These are phyloP conservation scores for Streptopelia turtur DNA, from an alignment of 2,797 vertebrate genomes.

Conservation along the genomic window DNA sequence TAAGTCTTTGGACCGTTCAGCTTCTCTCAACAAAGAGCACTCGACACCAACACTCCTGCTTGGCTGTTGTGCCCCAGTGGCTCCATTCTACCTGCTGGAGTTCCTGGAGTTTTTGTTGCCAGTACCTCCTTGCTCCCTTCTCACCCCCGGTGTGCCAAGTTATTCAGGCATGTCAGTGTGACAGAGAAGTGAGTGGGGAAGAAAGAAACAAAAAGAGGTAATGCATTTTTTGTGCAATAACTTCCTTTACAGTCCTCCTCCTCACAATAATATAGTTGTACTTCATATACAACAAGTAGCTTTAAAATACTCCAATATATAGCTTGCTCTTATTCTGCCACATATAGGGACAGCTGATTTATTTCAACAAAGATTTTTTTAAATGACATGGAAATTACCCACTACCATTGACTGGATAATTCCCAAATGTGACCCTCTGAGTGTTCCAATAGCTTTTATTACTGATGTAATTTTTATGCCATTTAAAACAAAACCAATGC, in stretches of 20 bases:
- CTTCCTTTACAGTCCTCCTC: not conserved
- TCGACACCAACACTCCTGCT: rapidly evolving
- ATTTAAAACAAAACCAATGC: not conserved
- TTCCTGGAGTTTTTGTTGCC: not conserved
- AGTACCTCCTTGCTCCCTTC: not conserved
- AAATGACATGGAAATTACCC: not conserved
- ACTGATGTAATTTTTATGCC: not conserved
- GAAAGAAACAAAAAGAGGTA: not conserved
- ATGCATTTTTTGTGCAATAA: not conserved
- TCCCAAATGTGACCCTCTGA: not conserved
- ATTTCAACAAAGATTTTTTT: not conserved
- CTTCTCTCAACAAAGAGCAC: not conserved
- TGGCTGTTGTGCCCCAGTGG: not conserved
- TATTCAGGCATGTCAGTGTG: rapidly evolving
- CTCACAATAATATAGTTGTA: not conserved
- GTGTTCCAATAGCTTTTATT: not conserved
- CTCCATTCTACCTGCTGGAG: not conserved
- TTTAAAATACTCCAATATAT: not conserved
- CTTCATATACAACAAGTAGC: not conserved
- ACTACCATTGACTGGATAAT: not conserved
- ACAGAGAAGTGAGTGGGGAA: not conserved
- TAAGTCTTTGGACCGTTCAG: not conserved
- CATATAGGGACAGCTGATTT: not conserved
- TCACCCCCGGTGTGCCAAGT: rapidly evolving
- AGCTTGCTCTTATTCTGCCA: not conserved